Percentiles rank a stretch among this genome's conserved stretches.
Evolutionary conservation across 2,113 vertebrate genomes (phyloP).

Genomic region (Daphoenositta chrysoptera): DNA sequence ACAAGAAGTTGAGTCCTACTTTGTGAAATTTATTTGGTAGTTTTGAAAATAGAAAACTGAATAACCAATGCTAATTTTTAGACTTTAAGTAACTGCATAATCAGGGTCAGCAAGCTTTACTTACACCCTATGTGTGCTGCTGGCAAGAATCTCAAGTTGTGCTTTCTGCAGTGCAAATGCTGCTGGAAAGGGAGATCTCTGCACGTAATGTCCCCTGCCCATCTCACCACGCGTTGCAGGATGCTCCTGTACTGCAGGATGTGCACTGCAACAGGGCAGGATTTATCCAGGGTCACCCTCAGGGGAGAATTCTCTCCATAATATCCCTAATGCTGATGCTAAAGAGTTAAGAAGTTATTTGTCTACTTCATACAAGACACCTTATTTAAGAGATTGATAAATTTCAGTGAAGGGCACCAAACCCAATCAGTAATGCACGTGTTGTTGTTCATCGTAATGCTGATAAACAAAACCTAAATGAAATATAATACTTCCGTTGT

Average conservation of each 20-base stretch:
- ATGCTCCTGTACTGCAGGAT: background rate
- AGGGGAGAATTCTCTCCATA: background rate
- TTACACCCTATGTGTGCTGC: background rate
- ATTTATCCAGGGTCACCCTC: background rate
- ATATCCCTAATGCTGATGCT: background rate
- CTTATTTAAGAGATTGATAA: background rate
- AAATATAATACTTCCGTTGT: background rate
- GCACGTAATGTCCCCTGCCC: accelerated
- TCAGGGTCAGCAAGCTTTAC: background rate
- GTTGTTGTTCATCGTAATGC: background rate
- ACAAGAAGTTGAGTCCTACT: too few species aligned
- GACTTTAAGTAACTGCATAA: background rate
- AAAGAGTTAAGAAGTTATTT: background rate
- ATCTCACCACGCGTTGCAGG: accelerated
- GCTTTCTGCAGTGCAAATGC: background rate
- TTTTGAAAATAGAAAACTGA: background rate
- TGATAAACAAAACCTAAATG: slow-evolving; percentile 1
- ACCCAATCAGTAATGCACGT: background rate
- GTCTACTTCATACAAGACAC: too few species aligned
- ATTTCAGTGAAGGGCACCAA: background rate
- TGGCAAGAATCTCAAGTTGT: background rate
- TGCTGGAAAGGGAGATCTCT: background rate
- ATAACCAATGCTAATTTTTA: background rate
- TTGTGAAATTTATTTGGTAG: background rate
- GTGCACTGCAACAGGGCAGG: background rate